Evolutionary conservation across 2,888 invertebrate genomes (phyloP).

Genomic region (Aelia acuminata): DNA sequence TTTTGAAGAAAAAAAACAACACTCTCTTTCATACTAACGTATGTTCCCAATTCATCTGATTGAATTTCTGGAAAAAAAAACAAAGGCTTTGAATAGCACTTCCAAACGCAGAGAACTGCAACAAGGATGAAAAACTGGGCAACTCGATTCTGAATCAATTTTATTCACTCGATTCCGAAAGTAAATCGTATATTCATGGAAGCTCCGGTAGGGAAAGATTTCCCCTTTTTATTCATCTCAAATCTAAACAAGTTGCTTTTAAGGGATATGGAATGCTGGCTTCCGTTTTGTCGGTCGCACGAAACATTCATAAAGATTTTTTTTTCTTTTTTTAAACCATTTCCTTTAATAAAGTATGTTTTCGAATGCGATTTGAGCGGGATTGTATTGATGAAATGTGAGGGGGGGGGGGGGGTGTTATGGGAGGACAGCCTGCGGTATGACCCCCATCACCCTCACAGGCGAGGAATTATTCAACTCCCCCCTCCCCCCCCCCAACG

Average conservation of each 20-base stretch:
- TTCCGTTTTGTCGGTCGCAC: not conserved
- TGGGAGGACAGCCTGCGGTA: not conserved
- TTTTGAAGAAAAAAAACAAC: too few species aligned
- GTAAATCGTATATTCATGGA: conserved; percentile 45
- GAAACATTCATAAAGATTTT: not conserved
- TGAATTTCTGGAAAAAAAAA: not conserved
- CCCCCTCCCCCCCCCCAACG: not conserved
- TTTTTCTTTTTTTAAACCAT: not conserved
- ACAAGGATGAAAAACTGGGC: not conserved
- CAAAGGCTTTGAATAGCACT: too few species aligned
- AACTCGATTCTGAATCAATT: not conserved
- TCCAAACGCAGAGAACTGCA: not conserved
- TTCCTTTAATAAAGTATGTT: not conserved
- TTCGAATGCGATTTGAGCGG: not conserved
- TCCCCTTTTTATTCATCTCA: not conserved
- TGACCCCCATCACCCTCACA: not conserved
- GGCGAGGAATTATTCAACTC: not conserved
- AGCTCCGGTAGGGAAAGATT: not conserved
- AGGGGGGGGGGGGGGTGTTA: not conserved
- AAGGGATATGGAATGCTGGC: not conserved
- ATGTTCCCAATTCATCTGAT: not conserved
- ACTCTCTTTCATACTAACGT: not conserved
- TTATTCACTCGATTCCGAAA: not conserved
- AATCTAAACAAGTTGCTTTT: conserved; percentile 13
- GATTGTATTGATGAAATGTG: not conserved